These are phyloP conservation scores for Mormyrops attenuatus DNA, from an alignment of 2,797 vertebrate species.

Conservation along the genomic window DNA sequence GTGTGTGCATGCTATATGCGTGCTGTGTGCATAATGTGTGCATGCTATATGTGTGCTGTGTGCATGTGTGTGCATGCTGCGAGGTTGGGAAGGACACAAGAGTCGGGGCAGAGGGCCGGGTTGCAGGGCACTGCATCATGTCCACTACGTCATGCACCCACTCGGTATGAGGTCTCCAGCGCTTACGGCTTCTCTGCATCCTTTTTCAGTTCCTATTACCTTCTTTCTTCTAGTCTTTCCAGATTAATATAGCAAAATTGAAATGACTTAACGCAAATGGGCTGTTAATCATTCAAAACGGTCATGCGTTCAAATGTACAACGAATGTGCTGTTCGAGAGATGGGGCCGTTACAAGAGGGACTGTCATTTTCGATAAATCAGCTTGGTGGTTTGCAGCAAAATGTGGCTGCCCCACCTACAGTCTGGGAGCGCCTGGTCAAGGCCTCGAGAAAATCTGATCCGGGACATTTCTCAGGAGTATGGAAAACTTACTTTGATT, in stretches of 20 bases:
- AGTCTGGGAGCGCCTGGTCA: not conserved
- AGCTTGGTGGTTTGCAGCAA: not conserved
- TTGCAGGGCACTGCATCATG: not conserved
- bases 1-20: no score
- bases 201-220: not conserved
- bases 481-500: constrained; percentile 47
- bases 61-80: not conserved
- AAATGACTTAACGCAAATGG: not conserved
- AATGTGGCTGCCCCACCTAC: not conserved
- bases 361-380: not conserved
- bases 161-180: not conserved
- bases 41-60: no score
- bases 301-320: not conserved
- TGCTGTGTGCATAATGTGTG: no score
- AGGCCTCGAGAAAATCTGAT: constrained; percentile 34
- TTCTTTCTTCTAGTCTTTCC: not conserved
- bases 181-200: not conserved
- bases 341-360: not conserved
- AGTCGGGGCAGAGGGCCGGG: not conserved
- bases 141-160: not conserved
- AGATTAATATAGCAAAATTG: not conserved
- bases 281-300: not conserved
- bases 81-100: not conserved
- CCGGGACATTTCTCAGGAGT: constrained; percentile 36
- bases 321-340: not conserved